Base-by-base conservation (phyloP, 2,113 vertebrate genomes). In the Machaerirhynchus nigripectus region DNA sequence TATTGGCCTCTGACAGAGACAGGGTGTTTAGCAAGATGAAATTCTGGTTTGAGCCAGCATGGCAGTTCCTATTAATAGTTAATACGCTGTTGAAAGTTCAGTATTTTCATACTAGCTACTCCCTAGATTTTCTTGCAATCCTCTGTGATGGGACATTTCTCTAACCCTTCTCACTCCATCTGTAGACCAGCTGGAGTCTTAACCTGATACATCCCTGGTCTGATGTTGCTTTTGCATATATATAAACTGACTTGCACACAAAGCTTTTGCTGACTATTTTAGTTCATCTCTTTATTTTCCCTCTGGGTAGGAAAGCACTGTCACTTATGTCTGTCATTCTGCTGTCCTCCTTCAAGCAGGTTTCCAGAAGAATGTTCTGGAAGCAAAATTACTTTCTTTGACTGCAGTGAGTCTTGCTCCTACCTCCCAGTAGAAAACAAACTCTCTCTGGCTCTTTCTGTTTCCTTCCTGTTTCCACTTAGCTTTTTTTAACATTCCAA, bases 111-210 rank as follows among this genome's bases (percentile, higher is more conserved):
- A 60, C 27, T 77, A 74, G 37, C 84, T 88, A 83, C 31, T 75
- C 75, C 88, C 68, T 86, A 70, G 24, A 55, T 84, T 93, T 93
- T 75, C 82, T 74, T 80, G 83, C 55, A 85, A 39, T 80, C n/a
- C 47, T 81, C 68, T 61, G 24, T 35, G 83, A 95, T 92, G 83
- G 60, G 79, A 90, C 64, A 60, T 89, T 93, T 88, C 93, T 90
- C 82, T 76, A 87, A 86, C 60, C 59, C 56, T 88, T 85, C 86
- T 79, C 87, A 63, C 73, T 93, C 76, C 93, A 94, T 88, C 90
- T 96, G 92, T 49, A 86, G 64, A 70, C 82, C 95, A 95, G 68
- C 92, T 92, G 92, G 68, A 95, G 56, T 60, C 85, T 94, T 80
- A 94, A 88, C 59, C 52, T 88, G 49, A 70, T 65, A 71, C 15